Evolutionary conservation across 2,888 invertebrate genomes (phyloP).

Genomic region (Eulithis testata): DNA sequence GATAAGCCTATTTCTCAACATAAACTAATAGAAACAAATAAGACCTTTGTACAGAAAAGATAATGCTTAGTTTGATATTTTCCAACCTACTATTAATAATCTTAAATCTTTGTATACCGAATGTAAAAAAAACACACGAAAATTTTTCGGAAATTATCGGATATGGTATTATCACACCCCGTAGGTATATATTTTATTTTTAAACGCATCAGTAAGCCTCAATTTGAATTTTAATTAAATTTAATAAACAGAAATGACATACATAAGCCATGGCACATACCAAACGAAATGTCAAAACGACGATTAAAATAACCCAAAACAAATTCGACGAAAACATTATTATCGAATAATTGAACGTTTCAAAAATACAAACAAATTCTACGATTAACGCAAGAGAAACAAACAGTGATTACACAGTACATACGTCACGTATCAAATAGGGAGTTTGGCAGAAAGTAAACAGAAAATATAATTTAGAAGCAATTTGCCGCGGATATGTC

Average conservation of each 20-base stretch:
- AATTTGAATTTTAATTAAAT: no score
- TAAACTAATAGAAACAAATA: neutral
- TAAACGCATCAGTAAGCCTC: no score
- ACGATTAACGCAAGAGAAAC: conserved; percentile 76
- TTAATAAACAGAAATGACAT: no score
- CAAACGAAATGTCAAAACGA: neutral
- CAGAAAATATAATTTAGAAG: conserved; percentile 85
- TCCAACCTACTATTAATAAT: no score
- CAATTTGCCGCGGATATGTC: conserved; percentile 84
- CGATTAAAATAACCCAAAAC: conserved; percentile 26
- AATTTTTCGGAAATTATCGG: no score
- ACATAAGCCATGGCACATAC: no score
- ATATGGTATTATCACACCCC: no score
- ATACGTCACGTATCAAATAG: conserved; percentile 74
- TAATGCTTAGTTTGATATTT: no score
- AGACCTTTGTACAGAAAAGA: no score
- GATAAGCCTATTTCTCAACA: neutral
- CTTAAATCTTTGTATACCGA: no score
- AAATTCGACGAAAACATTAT: conserved; percentile 47
- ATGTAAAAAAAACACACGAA: no score
- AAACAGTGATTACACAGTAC: conserved; percentile 62
- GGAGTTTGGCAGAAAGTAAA: conserved; percentile 84
- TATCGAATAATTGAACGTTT: conserved; percentile 53
- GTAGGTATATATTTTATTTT: no score
- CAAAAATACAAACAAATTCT: conserved; percentile 68